Evolutionary conservation across 2,113 vertebrate genomes (phyloP).

Genomic region (Jacana jacana): DNA sequence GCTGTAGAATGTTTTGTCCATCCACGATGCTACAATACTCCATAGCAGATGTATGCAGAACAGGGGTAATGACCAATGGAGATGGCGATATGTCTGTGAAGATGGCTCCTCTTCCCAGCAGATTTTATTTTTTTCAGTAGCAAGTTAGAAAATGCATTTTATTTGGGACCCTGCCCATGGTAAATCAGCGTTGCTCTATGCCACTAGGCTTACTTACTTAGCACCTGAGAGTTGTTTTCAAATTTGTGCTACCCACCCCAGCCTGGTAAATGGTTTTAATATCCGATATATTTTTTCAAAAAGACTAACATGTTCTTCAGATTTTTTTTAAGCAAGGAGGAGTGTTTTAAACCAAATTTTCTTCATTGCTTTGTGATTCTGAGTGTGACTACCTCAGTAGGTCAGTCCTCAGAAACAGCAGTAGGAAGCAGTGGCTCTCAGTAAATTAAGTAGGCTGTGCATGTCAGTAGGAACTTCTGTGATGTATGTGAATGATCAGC

Average conservation of each 20-base stretch:
- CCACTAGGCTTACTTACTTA: not conserved
- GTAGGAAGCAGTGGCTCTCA: not conserved
- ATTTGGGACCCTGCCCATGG: not conserved
- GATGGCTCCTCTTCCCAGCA: not conserved
- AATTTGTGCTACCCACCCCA: not conserved
- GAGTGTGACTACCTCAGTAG: not conserved
- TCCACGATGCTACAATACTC: not conserved
- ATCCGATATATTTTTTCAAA: not conserved
- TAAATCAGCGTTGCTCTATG: not conserved
- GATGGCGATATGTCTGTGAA: not conserved
- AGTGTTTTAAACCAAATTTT: not conserved
- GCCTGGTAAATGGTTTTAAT: not conserved
- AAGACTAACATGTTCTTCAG: not conserved
- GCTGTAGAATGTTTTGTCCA: not conserved
- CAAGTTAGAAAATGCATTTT: not conserved
- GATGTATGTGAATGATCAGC: conserved; percentile 82
- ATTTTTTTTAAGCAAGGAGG: not conserved
- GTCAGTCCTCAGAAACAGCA: not conserved
- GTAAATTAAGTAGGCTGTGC: conserved; percentile 78
- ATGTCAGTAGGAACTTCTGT: conserved; percentile 79
- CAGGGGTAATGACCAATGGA: not conserved
- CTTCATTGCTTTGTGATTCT: not conserved
- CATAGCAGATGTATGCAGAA: not conserved
- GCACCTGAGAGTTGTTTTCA: not conserved
- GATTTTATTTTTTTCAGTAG: not conserved